Base-by-base conservation (phyloP, 2,797 vertebrate genomes). In the Falco columbarius region DNA sequence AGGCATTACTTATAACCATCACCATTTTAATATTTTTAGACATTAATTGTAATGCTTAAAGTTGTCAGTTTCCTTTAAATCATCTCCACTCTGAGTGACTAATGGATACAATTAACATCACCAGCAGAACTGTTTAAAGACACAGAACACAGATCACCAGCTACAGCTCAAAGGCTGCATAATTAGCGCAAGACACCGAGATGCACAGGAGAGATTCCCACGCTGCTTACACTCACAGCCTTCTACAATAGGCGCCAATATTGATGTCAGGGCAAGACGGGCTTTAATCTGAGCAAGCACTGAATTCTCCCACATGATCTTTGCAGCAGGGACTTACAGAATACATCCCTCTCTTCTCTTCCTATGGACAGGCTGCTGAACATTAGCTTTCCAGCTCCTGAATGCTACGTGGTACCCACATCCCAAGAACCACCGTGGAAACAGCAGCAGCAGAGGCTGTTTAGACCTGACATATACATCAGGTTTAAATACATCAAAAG, bases 31-130 rank as follows among this genome's bases (percentile, higher is more conserved):
- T 80, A 85, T 68, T 87, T 82, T 85, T 47, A 68, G 83, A 74
- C 16, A 1, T 83, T 85, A 87, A 91, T 40, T 13, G 29, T 44
- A 86, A 89, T 73, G 77, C 90, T 90, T 79, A 27, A 70, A 94
- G 63, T 67, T 87, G 76, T 82, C 88, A 23, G 90, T 67, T 93
- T 85, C 61, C 71, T 86, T 92, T 81, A 95, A 80, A 89, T 87
- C 77, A 51, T 85, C 86, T 89, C 36, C 62, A n/a, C 40, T 65
- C 71, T 54, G 72, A 32, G 59, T 49, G 34, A 90, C 81, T 87
- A 93, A 93, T 71, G 89, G 84, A 81, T 89, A 87, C n/a, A 7
- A 66, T 77, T 85, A 94, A 62, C 36, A 87, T 10, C 81, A 86
- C 56, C 90, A 85, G 90, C 52, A 92, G 83, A 90, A 76, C 63